Evolutionary conservation across 2,113 vertebrate species (phyloP), one percentile per base, ranked within the genome.

Genomic region (Acanthisitta chloris): DNA sequence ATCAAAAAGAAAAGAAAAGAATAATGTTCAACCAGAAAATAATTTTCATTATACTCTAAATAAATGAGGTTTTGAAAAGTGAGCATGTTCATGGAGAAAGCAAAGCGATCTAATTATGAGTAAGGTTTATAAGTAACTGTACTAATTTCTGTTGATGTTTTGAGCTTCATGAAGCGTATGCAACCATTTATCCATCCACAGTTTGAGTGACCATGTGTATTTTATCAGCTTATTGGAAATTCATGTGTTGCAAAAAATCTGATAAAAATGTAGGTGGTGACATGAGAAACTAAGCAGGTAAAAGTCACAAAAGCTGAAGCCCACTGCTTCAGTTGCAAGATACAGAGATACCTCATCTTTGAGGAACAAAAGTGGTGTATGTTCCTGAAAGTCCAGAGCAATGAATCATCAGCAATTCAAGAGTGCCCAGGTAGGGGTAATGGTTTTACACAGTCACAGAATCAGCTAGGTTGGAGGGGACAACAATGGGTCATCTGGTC

Each of bases 401-500:
- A 78, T 8, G 43, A 42, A 62, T 20, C 16, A 40, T 57, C 28
- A 48, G 8, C 12, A 43, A 36, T 52, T 57, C 36, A 31, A 38
- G 42, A 51, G 4, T 20, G 11, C 7, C 1, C 1, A 71, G 33
- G 17, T n/a, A 45, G 16, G 5, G 5, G 2, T 6, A 72, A 16
- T 5, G 19, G 8, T 45, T 65, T 79, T 31, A 40, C n/a, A n/a
- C n/a, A n/a, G n/a, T n/a, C n/a, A n/a, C n/a, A n/a, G n/a, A n/a
- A n/a, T n/a, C n/a, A n/a, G n/a, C n/a, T n/a, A n/a, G n/a, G n/a
- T n/a, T n/a, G n/a, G n/a, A n/a, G n/a, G n/a, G n/a, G n/a, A n/a
- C n/a, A n/a, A n/a, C n/a, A n/a, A n/a, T n/a, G n/a, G n/a, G n/a
- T n/a, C n/a, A n/a, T n/a, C n/a, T n/a, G n/a, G n/a, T n/a, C n/a